A percentile compares a stretch with the other conserved stretches of the same genome.
Conservation (phyloP, 2,113 vertebrate genomes). For the Aegypius monachus region DNA sequence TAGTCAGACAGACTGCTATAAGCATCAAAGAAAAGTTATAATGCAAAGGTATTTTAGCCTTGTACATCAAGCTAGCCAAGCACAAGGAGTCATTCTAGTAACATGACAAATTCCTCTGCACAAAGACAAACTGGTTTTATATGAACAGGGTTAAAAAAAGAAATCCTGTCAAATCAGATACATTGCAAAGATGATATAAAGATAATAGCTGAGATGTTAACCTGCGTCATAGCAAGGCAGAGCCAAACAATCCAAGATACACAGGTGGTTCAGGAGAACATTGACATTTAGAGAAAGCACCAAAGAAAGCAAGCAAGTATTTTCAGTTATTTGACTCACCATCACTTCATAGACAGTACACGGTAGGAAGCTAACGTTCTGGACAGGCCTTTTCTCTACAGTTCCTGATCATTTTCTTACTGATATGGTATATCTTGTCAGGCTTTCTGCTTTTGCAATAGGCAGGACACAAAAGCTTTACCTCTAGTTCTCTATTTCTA, state of each 20-base stretch:
- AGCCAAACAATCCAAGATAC: background rate
- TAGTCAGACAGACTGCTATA: background rate
- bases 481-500: background rate
- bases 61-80: background rate
- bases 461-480: background rate
- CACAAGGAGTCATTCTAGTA: background rate
- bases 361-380: background rate
- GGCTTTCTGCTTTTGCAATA: background rate
- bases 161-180: background rate
- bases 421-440: accelerated
- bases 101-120: background rate
- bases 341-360: background rate
- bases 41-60: background rate
- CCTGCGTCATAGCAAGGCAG: background rate
- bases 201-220: background rate
- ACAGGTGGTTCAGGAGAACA: background rate
- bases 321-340: background rate
- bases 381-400: background rate
- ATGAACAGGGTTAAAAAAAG: background rate
- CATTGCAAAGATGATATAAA: background rate
- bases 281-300: background rate
- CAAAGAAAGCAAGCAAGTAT: background rate
- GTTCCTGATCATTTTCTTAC: background rate
- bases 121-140: background rate
- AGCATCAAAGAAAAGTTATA: background rate